A percentile compares a stretch with the other conserved stretches of the same genome.
Conservation (phyloP, 2,888 invertebrate genomes). For the Amaurobius ferox region DNA sequence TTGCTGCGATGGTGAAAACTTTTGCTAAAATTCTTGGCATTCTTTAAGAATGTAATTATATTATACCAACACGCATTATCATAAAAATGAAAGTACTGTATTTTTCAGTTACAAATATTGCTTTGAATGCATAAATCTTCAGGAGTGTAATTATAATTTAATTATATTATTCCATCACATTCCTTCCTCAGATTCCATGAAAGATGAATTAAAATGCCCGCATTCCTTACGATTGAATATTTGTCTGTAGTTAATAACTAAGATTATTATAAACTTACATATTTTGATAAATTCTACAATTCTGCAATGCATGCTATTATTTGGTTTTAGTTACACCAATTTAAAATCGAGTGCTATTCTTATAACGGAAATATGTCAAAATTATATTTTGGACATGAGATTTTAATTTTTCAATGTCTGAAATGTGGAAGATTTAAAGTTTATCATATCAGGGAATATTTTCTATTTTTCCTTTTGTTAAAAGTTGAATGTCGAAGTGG, state of each 20-base stretch:
- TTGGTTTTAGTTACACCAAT: too few relatives aligned
- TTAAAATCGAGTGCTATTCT: too few relatives aligned
- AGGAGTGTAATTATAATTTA: conserved; percentile 6
- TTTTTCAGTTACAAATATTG: conserved; percentile 9
- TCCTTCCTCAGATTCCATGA: neutral
- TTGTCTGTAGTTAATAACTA: neutral
- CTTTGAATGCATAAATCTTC: conserved; percentile 9
- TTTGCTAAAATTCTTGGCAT: neutral
- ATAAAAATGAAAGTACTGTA: conserved; percentile 3
- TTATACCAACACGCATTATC: conserved; percentile 7
- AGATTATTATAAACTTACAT: neutral
- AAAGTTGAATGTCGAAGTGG: too few relatives aligned
- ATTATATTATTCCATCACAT: conserved; percentile 11
- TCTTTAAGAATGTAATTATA: neutral
- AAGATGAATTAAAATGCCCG: neutral
- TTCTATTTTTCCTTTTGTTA: too few relatives aligned
- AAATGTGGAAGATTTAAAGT: too few relatives aligned
- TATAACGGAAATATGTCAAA: too few relatives aligned
- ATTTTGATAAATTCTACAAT: neutral
- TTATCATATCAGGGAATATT: too few relatives aligned
- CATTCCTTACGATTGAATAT: neutral
- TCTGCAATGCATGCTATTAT: too few relatives aligned
- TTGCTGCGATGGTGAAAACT: neutral
- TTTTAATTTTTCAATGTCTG: too few relatives aligned
- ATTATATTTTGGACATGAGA: too few relatives aligned